Evolutionary conservation across 2,113 vertebrate species (phyloP).

Genomic region (Pan paniscus): DNA sequence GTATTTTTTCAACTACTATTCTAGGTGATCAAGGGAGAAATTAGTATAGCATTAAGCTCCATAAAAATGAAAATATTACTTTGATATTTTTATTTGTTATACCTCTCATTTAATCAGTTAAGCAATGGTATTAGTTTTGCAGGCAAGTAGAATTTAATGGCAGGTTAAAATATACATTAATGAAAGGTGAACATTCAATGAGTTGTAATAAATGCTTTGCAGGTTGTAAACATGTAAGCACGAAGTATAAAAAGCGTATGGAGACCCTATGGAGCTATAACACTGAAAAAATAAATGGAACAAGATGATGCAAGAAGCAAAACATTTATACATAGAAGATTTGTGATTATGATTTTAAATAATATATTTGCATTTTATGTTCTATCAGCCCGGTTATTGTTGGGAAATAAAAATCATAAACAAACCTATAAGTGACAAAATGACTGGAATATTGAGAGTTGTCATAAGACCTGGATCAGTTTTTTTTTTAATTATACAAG

Average conservation of each 20-base stretch:
- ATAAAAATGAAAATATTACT: neutral
- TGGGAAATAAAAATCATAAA: neutral
- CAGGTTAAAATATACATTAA: neutral
- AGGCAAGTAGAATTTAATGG: neutral
- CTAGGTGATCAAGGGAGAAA: neutral
- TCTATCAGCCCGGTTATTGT: neutral
- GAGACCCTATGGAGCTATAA: neutral
- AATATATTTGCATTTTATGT: neutral
- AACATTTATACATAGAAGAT: neutral
- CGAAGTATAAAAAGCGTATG: neutral
- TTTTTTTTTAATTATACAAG: neutral
- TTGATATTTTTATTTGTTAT: neutral
- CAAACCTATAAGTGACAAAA: neutral
- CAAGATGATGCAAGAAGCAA: neutral
- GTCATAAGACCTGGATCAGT: fast-evolving
- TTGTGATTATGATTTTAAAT: neutral
- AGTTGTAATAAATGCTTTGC: neutral
- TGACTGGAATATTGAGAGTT: neutral
- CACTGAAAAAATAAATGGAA: neutral
- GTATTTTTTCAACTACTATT: neutral
- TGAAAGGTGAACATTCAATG: neutral
- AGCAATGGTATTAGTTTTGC: neutral
- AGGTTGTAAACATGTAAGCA: neutral
- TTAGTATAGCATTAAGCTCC: neutral
- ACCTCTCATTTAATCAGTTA: neutral